Percentiles rank a stretch among this genome's conserved stretches.
These are phyloP conservation scores for Atta colombica DNA, from an alignment of 1,140 invertebrate genomes.

Conservation along the genomic window DNA sequence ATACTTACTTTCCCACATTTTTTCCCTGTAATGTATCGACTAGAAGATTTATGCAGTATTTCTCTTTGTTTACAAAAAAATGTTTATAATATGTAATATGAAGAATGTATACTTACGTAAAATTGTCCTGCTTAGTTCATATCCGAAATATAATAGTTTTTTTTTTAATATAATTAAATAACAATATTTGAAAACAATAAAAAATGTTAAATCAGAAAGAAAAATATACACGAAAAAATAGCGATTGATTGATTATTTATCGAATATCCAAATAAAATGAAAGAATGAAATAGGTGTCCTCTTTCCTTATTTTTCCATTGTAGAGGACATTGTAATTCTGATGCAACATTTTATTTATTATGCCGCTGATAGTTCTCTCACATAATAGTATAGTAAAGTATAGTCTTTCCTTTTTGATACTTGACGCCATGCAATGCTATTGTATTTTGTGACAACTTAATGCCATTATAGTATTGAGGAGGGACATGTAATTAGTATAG, in stretches of 20 bases:
- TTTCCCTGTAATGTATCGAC: constrained; percentile 1
- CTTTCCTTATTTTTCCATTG: constrained; percentile 3
- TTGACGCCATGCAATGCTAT: constrained; percentile 70
- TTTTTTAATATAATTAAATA: not conserved
- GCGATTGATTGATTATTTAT: not conserved
- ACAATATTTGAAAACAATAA: not conserved
- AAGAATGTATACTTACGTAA: constrained; percentile 20
- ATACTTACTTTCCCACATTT: not conserved
- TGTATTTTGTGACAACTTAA: constrained; percentile 70
- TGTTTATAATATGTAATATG: constrained; percentile 21
- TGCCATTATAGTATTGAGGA: constrained; percentile 62
- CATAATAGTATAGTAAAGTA: constrained; percentile 77
- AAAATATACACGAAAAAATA: not conserved
- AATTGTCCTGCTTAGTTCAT: constrained; percentile 15
- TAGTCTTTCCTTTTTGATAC: constrained; percentile 67
- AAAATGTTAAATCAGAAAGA: not conserved
- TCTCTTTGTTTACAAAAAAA: no score
- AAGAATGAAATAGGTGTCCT: not conserved
- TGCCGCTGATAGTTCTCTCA: constrained; percentile 79
- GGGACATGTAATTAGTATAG: constrained; percentile 68
- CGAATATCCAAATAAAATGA: not conserved
- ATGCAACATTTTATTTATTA: constrained; percentile 81
- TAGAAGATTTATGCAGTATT: not conserved
- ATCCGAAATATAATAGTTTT: not conserved
- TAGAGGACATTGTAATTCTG: constrained; percentile 66